A percentile compares a stretch with the other conserved stretches of the same genome.
Conservation (phyloP, 2,888 invertebrate species). For the Dyspetes luteomarginatus region DNA sequence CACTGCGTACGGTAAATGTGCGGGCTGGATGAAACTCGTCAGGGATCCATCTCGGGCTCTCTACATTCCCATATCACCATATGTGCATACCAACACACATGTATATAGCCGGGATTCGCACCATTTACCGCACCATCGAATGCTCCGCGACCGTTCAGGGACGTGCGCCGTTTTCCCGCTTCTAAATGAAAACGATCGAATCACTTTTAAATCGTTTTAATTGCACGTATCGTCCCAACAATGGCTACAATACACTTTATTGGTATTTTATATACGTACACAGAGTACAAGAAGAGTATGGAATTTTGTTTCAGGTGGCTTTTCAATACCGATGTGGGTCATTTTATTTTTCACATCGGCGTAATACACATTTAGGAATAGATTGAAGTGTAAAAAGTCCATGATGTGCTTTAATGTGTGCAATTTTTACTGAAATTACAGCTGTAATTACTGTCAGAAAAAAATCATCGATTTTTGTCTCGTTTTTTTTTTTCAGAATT, state of each 20-base stretch:
- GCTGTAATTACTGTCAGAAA: too few species aligned
- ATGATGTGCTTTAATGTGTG: too few species aligned
- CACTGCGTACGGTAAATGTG: slow-evolving; percentile 33
- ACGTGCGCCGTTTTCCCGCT: slow-evolving; percentile 35
- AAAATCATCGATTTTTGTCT: too few species aligned
- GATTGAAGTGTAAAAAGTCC: too few species aligned
- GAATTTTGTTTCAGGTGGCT: too few species aligned
- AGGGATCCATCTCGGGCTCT: slow-evolving; percentile 28
- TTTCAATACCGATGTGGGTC: too few species aligned
- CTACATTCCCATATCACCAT: not conserved
- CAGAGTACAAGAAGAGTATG: not conserved
- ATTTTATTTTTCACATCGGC: too few species aligned
- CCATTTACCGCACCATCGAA: slow-evolving; percentile 31
- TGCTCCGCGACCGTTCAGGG: slow-evolving; percentile 10
- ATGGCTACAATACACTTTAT: slow-evolving; percentile 1
- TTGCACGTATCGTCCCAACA: slow-evolving; percentile 66
- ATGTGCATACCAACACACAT: not conserved
- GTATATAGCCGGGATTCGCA: not conserved
- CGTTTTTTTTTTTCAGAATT: too few species aligned
- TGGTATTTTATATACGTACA: not conserved
- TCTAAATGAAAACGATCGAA: slow-evolving; percentile 66
- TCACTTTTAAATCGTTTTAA: slow-evolving; percentile 71
- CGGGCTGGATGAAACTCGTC: slow-evolving; percentile 31
- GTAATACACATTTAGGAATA: too few species aligned
- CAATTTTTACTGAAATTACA: too few species aligned